A percentile compares a stretch with the other conserved stretches of the same genome.
Conservation (phyloP, 2,888 invertebrate species). For the Macrophya alboannulata region DNA sequence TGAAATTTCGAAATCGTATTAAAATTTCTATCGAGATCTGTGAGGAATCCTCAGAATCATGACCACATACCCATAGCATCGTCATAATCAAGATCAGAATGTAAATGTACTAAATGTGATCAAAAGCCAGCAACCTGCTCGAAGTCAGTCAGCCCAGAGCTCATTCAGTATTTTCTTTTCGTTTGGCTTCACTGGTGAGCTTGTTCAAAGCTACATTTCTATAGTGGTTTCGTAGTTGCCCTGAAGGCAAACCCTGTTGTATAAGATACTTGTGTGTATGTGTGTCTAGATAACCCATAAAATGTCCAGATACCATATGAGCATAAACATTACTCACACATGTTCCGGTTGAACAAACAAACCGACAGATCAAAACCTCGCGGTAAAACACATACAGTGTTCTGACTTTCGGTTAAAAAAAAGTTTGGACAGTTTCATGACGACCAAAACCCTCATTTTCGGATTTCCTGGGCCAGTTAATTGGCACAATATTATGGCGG, state of each 20-base stretch:
- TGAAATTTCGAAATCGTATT: neutral
- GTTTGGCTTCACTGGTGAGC: neutral
- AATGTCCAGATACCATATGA: neutral
- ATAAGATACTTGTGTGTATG: neutral
- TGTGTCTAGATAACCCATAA: neutral
- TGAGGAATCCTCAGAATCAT: neutral
- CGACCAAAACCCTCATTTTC: neutral
- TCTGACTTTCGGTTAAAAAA: too few species aligned
- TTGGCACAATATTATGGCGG: neutral
- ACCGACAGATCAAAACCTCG: too few species aligned
- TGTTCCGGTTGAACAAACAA: too few species aligned
- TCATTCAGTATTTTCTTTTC: neutral
- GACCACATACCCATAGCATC: neutral
- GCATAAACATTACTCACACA: neutral
- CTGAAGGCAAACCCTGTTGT: neutral
- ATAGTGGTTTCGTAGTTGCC: neutral
- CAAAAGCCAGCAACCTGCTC: neutral
- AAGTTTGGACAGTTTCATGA: neutral
- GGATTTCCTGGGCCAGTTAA: neutral
- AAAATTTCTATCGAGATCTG: neutral
- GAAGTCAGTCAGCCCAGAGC: neutral
- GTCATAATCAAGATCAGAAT: neutral
- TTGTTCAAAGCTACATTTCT: conserved; percentile 20
- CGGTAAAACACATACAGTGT: too few species aligned
- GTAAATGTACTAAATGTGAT: neutral